Percentiles rank a stretch among this genome's conserved stretches.
phyloP scores from a whole-genome alignment of 2,113 vertebrate genomes.

The Upupa epops region DNA sequence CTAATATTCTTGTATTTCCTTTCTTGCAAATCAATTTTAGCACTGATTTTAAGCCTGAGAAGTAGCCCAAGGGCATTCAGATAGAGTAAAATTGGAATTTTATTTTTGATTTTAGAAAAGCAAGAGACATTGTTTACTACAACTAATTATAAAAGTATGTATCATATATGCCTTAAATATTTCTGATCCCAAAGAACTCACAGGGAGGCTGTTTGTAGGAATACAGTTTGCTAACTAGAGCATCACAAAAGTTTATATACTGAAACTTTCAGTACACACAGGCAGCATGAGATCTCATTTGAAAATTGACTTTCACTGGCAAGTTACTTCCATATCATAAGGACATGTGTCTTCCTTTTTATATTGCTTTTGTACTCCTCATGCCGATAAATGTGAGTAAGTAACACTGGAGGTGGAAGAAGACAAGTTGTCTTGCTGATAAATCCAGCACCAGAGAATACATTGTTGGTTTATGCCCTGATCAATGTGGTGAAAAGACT shows the following conservation, averaged over 20 bases:
- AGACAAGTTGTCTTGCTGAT: background rate
- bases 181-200: background rate
- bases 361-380: background rate
- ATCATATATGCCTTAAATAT: background rate
- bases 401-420: background rate
- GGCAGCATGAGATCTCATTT: background rate
- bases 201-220: background rate
- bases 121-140: background rate
- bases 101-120: background rate
- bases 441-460: slow-evolving; percentile 12
- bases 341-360: background rate
- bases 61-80: background rate
- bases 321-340: background rate
- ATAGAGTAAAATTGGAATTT: background rate
- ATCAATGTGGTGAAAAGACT: slow-evolving; percentile 27
- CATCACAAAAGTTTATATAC: background rate
- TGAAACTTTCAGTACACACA: background rate
- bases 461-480: background rate
- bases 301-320: background rate
- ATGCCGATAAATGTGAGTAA: background rate
- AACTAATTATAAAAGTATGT: background rate
- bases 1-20: background rate
- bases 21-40: background rate
- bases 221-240: background rate
- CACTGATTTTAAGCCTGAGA: background rate